These are phyloP conservation scores for Busseola fusca DNA, from an alignment of 2,888 invertebrate genomes.

Conservation along the genomic window DNA sequence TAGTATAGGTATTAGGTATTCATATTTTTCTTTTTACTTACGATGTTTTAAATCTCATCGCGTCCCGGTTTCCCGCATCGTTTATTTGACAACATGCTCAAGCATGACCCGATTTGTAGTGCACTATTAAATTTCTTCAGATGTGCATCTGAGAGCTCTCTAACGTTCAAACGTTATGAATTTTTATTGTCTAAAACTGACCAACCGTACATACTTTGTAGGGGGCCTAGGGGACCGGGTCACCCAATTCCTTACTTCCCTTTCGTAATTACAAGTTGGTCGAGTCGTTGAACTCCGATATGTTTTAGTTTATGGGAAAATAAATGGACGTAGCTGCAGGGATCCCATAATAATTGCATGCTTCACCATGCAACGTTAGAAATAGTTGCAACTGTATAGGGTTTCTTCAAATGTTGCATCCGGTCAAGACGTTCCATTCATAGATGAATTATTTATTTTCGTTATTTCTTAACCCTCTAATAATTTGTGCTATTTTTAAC, in stretches of 20 bases:
- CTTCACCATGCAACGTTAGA: slow-evolving; percentile 66
- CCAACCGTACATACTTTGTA: slow-evolving; percentile 81
- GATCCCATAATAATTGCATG: slow-evolving; percentile 73
- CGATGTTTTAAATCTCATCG: not conserved
- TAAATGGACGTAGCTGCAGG: slow-evolving; percentile 83
- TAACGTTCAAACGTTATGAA: slow-evolving; percentile 76
- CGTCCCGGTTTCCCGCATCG: slow-evolving; percentile 56
- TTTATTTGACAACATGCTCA: slow-evolving; percentile 65
- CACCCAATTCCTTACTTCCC: slow-evolving; percentile 85
- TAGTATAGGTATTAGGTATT: too few relatives aligned
- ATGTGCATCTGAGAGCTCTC: slow-evolving; percentile 74
- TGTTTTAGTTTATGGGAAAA: slow-evolving; percentile 79
- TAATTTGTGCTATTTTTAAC: not conserved
- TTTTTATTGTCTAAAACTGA: slow-evolving; percentile 85
- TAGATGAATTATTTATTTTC: slow-evolving; percentile 50
- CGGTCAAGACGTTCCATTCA: slow-evolving; percentile 69
- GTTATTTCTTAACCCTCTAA: slow-evolving; percentile 56
- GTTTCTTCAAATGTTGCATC: slow-evolving; percentile 63
- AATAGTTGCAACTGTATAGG: slow-evolving; percentile 74
- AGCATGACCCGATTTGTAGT: slow-evolving; percentile 51
- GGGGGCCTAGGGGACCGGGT: slow-evolving; percentile 83
- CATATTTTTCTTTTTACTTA: not conserved
- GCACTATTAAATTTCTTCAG: slow-evolving; percentile 71
- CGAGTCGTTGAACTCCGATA: slow-evolving; percentile 84
- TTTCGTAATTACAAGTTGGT: slow-evolving; percentile 84